Conservation (phyloP, 2,888 invertebrate species). For the Oegoconia quadripuncta region DNA sequence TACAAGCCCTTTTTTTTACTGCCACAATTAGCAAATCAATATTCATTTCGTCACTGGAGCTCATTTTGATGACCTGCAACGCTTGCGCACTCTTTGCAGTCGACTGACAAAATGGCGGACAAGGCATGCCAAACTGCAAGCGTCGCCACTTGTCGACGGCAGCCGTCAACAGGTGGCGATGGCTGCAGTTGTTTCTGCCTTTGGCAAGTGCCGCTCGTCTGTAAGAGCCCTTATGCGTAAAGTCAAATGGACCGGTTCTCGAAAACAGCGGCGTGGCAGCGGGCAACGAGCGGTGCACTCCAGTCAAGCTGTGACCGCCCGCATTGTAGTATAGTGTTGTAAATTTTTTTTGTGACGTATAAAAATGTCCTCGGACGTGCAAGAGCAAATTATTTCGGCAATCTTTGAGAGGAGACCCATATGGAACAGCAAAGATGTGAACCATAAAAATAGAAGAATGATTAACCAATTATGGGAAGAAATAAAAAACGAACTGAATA, state of each 20-base stretch:
- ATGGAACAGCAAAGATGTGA: constrained; percentile 20
- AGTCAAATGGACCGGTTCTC: constrained; percentile 10
- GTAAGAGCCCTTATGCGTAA: constrained; percentile 15
- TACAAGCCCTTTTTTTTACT: no score
- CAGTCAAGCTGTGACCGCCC: constrained; percentile 16
- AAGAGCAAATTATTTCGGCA: constrained; percentile 21
- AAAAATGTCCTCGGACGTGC: constrained; percentile 24
- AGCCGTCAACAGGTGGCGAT: no score
- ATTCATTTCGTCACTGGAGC: no score
- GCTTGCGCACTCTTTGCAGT: no score
- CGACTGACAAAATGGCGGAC: no score
- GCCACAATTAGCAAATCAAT: no score
- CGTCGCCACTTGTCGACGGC: no score
- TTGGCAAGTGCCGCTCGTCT: no score
- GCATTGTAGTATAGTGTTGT: no score
- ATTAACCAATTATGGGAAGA: constrained; percentile 20
- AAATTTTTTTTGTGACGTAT: constrained; percentile 22
- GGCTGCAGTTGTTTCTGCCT: no score
- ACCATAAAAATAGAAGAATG: constrained; percentile 23
- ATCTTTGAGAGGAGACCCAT: constrained; percentile 19
- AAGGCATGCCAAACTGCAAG: no score
- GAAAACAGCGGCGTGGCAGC: constrained; percentile 14
- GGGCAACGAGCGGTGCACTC: constrained; percentile 14
- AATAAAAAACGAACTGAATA: constrained; percentile 21
- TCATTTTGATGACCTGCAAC: no score